Evolutionary conservation across 37 sponge, comb jelly and placozoan species (phyloP).

Genomic region (Cliona cf. orientalis): DNA sequence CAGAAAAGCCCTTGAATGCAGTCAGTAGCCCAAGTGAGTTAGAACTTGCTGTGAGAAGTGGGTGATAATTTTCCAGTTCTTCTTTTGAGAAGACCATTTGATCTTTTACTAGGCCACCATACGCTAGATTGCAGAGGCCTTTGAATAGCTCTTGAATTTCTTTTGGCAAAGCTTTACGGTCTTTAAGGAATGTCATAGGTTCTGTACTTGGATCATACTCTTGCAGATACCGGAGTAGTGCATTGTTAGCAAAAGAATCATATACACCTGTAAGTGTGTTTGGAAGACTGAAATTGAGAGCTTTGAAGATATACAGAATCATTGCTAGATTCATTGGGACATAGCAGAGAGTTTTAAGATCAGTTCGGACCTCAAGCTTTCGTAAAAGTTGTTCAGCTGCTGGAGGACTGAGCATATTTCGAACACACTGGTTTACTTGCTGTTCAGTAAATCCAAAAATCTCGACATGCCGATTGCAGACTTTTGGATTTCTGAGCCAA

Average conservation of each 20-base stretch:
- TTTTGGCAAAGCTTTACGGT: neutral
- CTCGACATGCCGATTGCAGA: neutral
- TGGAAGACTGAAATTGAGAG: neutral
- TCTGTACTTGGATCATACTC: neutral
- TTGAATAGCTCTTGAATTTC: neutral
- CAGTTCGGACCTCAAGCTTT: neutral
- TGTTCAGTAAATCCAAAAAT: neutral
- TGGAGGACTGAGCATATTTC: neutral
- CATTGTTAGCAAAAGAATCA: no score
- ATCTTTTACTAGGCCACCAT: neutral
- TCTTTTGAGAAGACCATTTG: neutral
- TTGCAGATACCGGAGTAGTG: no score
- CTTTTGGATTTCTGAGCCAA: neutral
- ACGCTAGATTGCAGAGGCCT: neutral
- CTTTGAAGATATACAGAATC: neutral
- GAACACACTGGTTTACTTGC: neutral
- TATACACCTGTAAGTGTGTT: neutral
- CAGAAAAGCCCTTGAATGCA: neutral
- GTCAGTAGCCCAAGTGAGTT: conserved; percentile 12
- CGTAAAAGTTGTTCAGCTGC: neutral
- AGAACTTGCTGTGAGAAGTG: neutral
- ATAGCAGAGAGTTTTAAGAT: neutral
- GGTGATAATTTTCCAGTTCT: neutral
- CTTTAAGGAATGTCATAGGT: neutral
- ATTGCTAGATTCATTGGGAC: neutral